Evolutionary conservation across 2,888 invertebrate genomes (phyloP).

Genomic region (Cotesia congregata): DNA sequence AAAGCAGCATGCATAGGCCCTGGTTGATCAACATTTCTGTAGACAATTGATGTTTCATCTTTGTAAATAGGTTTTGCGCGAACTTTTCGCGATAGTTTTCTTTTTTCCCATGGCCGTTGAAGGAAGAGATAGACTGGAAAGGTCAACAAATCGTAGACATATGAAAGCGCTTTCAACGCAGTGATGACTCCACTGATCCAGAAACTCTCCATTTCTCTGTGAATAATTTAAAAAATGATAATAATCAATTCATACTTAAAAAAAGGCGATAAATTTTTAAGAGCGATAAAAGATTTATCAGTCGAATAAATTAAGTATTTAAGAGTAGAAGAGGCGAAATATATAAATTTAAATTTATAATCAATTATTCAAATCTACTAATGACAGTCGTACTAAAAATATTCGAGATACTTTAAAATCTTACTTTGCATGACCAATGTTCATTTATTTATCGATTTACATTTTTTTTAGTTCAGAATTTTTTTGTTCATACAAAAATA

Average conservation of each 20-base stretch:
- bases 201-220: conserved; percentile 75
- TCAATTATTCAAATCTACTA: conserved; percentile 3
- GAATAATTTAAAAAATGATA: conserved; percentile 2
- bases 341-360: not conserved
- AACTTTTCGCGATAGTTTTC: conserved; percentile 81
- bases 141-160: conserved; percentile 91
- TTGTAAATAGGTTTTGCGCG: conserved; percentile 82
- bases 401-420: not conserved
- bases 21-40: conserved; percentile 80
- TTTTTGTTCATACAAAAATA: not conserved
- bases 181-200: conserved; percentile 79
- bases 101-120: conserved; percentile 89
- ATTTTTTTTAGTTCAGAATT: not conserved
- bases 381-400: not conserved
- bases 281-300: not conserved
- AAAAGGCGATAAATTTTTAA: not conserved
- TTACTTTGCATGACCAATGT: not conserved
- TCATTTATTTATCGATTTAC: not conserved
- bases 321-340: not conserved
- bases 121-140: conserved; percentile 90
- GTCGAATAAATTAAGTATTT: conserved; percentile 4
- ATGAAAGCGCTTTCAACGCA: conserved; percentile 84
- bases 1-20: conserved; percentile 81
- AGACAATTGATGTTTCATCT: conserved; percentile 79
- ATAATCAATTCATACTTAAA: not conserved